A percentile compares a stretch with the other conserved stretches of the same genome.
Conservation (phyloP, 2,113 vertebrate genomes). For the Sturnira hondurensis region DNA sequence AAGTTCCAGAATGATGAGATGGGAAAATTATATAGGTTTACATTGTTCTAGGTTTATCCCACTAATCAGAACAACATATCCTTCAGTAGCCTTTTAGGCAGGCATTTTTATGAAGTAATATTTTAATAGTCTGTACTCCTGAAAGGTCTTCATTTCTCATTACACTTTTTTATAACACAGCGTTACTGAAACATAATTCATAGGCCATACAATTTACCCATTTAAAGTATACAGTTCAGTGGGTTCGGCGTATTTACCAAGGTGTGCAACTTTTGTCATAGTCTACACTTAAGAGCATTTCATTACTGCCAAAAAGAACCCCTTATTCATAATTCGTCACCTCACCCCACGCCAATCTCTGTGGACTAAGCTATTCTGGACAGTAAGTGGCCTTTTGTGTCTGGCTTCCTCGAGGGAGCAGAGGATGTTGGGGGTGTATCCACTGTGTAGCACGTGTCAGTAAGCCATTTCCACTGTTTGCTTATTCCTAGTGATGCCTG, state of each 20-base stretch:
- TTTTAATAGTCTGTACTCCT: background rate
- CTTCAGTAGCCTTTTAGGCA: background rate
- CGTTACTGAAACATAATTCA: background rate
- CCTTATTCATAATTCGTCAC: background rate
- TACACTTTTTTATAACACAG: background rate
- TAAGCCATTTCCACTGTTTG: background rate
- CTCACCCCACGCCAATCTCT: background rate
- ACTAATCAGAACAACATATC: background rate
- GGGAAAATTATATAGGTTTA: background rate
- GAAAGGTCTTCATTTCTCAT: background rate
- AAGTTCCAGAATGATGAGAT: background rate
- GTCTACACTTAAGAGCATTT: background rate
- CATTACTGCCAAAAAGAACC: background rate
- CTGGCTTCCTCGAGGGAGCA: background rate
- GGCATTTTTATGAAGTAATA: background rate
- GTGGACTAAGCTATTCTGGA: background rate
- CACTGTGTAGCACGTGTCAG: background rate
- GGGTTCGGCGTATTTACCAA: background rate
- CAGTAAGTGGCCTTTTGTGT: background rate
- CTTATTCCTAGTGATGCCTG: background rate
- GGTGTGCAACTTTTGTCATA: background rate
- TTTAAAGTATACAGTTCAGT: background rate
- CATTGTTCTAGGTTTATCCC: background rate
- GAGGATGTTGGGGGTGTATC: background rate
- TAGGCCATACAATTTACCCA: background rate